Percentiles rank a stretch among this genome's conserved stretches.
phyloP scores from a whole-genome alignment of 2,113 vertebrate species.

The Trichomycterus rosablanca region DNA sequence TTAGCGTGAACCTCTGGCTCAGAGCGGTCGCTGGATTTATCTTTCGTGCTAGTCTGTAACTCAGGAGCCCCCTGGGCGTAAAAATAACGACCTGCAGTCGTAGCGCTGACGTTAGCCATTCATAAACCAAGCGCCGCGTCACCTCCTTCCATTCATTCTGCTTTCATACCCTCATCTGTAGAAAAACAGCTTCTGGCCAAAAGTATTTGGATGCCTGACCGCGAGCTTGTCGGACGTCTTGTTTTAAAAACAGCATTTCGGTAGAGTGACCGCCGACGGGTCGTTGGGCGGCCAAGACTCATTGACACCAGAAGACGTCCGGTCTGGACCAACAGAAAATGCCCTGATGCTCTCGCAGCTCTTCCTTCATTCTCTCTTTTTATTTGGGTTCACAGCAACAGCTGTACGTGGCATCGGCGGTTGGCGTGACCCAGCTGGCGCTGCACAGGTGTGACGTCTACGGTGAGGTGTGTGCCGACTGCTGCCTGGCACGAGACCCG shows the following conservation, averaged over 20 bases:
- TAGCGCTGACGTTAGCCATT: not conserved
- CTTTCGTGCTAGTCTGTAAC: slow-evolving; percentile 15
- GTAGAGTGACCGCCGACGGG: no score
- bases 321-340: no score
- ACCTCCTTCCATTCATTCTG: not conserved
- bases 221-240: no score
- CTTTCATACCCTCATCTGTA: not conserved
- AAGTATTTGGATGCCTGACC: no score
- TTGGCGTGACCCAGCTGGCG: slow-evolving; percentile 89
- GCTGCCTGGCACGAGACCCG: slow-evolving; percentile 92
- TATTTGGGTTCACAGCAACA: slow-evolving; percentile 93
- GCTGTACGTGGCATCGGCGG: slow-evolving; percentile 83
- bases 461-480: slow-evolving; percentile 91
- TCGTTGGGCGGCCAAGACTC: no score
- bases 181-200: no score
- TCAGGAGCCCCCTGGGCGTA: slow-evolving; percentile 23
- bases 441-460: slow-evolving; percentile 92
- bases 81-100: not conserved
- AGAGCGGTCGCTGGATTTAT: slow-evolving; percentile 22
- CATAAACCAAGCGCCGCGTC: not conserved
- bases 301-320: no score
- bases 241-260: no score
- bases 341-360: no score
- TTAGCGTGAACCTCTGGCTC: no score
- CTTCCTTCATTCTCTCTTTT: no score